phyloP scores from a whole-genome alignment of 2,888 invertebrate species.

The Nomada ferruginata region DNA sequence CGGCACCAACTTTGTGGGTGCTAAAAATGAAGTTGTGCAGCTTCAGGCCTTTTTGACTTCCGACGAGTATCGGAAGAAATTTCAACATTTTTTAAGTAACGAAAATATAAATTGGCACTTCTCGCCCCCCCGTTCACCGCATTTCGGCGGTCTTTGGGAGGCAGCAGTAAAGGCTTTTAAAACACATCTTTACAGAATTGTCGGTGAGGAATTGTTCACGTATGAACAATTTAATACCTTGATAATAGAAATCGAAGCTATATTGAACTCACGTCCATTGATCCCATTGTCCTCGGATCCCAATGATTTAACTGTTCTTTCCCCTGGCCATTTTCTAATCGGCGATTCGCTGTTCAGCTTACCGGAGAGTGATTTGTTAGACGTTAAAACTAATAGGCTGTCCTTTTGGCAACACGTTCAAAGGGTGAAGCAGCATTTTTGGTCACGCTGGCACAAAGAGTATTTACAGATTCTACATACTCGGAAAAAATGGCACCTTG shows the following conservation, averaged over 20 bases:
- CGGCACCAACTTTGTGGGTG: background rate
- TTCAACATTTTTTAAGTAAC: background rate
- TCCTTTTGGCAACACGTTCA: conserved; percentile 9
- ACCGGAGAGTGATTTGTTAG: background rate
- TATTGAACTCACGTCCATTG: conserved; percentile 2
- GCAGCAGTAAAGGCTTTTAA: background rate
- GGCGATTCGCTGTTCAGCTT: conserved; percentile 8
- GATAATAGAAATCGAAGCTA: background rate
- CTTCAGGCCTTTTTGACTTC: background rate
- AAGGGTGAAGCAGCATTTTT: conserved; percentile 10
- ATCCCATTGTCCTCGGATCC: background rate
- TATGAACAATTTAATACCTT: conserved; percentile 8
- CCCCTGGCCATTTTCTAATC: conserved; percentile 1
- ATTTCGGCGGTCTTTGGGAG: conserved; percentile 2
- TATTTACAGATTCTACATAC: background rate
- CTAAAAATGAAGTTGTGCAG: background rate
- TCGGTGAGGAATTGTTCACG: background rate
- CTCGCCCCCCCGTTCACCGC: conserved; percentile 5
- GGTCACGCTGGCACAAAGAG: background rate
- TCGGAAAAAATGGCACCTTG: background rate
- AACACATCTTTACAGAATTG: background rate
- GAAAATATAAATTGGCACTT: conserved; percentile 14
- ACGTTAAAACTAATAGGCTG: background rate
- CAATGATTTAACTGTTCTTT: background rate
- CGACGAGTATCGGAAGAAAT: background rate